Percentiles rank a stretch among this genome's conserved stretches.
phyloP scores from a whole-genome alignment of 2,797 vertebrate genomes.

The Emys orbicularis region DNA sequence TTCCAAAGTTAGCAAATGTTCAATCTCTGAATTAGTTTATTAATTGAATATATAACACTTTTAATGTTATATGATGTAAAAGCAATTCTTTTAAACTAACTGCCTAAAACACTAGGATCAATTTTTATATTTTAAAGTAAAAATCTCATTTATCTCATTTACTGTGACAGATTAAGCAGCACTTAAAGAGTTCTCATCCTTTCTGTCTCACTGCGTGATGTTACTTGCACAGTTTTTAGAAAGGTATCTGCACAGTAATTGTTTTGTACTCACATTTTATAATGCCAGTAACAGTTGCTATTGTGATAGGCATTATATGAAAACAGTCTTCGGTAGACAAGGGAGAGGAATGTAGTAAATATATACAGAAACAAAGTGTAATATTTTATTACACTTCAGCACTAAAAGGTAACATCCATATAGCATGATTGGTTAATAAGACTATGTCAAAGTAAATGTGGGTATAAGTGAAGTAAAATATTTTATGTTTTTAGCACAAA shows the following conservation, averaged over 20 bases:
- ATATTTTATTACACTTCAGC: background rate
- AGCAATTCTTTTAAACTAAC: constrained; percentile 47
- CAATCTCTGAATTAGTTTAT: constrained; percentile 42
- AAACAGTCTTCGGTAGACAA: background rate
- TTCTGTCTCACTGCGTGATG: constrained; percentile 4
- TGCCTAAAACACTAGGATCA: constrained; percentile 39
- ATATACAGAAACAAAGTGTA: background rate
- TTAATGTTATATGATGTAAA: constrained; percentile 23
- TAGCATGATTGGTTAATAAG: background rate
- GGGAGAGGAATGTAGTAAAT: background rate
- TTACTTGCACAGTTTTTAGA: constrained; percentile 20
- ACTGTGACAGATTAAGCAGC: constrained; percentile 57
- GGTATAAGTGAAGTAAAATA: background rate
- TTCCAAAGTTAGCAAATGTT: constrained; percentile 13
- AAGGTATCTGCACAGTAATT: background rate
- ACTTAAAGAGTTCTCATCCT: constrained; percentile 38
- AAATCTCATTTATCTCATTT: constrained; percentile 70
- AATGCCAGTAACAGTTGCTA: background rate
- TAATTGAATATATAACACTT: constrained; percentile 32
- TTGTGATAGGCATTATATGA: background rate
- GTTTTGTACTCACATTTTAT: constrained; percentile 42
- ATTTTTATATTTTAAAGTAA: constrained; percentile 42
- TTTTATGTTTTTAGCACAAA: background rate
- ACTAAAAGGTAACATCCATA: background rate
- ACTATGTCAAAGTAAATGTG: background rate